phyloP scores from a whole-genome alignment of 2,113 vertebrate genomes.

The Trematocara variabile region DNA sequence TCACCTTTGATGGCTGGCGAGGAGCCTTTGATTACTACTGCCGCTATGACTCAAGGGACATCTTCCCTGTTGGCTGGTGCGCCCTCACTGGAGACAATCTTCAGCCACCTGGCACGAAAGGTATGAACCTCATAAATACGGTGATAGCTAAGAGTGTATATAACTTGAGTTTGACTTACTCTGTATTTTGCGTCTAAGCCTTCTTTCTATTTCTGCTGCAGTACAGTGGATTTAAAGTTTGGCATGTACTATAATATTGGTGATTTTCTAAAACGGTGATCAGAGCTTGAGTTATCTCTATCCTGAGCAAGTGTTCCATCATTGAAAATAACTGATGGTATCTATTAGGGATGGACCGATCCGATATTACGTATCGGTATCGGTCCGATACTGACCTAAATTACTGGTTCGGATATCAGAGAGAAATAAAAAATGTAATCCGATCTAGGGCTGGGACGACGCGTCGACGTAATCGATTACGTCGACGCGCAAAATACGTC shows the following conservation, averaged over 20 bases:
- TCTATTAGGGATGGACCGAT: not conserved
- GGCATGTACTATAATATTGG: not conserved
- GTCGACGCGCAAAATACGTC: too few species aligned
- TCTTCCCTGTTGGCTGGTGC: constrained; percentile 99
- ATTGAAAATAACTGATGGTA: not conserved
- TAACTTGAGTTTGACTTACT: not conserved
- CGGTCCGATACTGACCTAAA: not conserved
- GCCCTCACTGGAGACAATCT: constrained; percentile 97
- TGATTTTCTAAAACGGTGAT: not conserved
- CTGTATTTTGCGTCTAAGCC: not conserved
- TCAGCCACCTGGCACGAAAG: constrained; percentile 97
- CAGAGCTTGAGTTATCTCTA: not conserved
- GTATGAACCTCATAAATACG: constrained; percentile 58
- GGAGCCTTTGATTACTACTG: constrained; percentile 99
- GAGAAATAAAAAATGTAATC: not conserved
- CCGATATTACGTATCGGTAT: not conserved
- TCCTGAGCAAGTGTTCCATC: not conserved
- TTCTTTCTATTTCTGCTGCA: not conserved
- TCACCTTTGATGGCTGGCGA: constrained; percentile 98
- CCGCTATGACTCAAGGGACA: constrained; percentile 96
- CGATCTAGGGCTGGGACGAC: too few species aligned
- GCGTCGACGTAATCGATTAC: too few species aligned
- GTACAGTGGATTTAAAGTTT: not conserved
- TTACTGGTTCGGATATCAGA: not conserved
- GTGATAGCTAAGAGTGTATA: not conserved